Base-by-base conservation (phyloP, 2,888 invertebrate species). In the Lepidocyrtoides sp. region DNA sequence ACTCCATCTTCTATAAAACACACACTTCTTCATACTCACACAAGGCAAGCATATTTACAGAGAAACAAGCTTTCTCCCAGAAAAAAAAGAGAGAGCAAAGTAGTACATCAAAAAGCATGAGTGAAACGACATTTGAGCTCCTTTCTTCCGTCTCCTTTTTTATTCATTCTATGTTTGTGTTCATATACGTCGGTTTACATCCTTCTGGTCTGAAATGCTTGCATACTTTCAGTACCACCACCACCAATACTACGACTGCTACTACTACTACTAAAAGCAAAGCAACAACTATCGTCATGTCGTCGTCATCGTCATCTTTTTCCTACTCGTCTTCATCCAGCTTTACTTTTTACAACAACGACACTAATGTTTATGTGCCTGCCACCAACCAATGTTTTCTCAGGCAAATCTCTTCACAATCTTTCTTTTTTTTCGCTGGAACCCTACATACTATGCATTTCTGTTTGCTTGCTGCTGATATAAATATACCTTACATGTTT, bases 121-220 rank as follows among this genome's bases (percentile, higher is more conserved):
- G 85, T 54, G 85, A 79, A 79, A 66, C 87, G 87, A 87, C 87
- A 87, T 87, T 87, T 79, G 79, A 79, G 87, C 85, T 72, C 54
- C 26, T 86, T 77, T 57, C 85, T 75, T 86, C 57, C 60, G 75
- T 75, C 57, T 75, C 29, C 57, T 41, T 81, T 81, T 81, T 57
- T 54, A 54, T 57, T 17, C 32, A 44, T 60, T 57, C 60, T 51
- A 4, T 7, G 36, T 36, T 17, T n/a, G 20, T 36, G 36, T 36
- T 4, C 36, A 54, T 17, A 8, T n/a, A 51, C 29, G 32, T 32
- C 79, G 12, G 17, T 60, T 81, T 23, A 60, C 36, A 60, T 81
- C 60, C 41, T 54, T 48, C 26, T 63, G 29, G 69, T 2, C 66
- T 12, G 5, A 32, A 17, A 32, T 66, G 66, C 66, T 29, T 51